Evolutionary conservation across 1,140 invertebrate genomes (phyloP).

Genomic region (Archivesica marissinica): DNA sequence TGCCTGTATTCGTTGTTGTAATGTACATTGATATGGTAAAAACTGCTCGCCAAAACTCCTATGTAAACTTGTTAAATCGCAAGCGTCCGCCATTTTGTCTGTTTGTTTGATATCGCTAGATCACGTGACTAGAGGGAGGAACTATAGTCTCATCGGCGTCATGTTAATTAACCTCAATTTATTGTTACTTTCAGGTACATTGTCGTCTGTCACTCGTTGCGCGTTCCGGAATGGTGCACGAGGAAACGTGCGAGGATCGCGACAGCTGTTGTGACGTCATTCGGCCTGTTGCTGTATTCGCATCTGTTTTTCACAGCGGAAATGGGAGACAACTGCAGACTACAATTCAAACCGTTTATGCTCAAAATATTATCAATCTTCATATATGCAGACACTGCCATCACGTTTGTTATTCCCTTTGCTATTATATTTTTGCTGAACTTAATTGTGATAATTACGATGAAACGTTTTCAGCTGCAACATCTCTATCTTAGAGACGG

Average conservation of each 20-base stretch:
- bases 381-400: slow-evolving; percentile 86
- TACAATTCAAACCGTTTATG: slow-evolving; percentile 52
- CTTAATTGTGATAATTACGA: slow-evolving; percentile 86
- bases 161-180: not conserved
- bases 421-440: slow-evolving; percentile 86
- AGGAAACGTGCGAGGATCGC: slow-evolving; percentile 65
- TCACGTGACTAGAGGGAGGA: too few relatives aligned
- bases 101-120: too few relatives aligned
- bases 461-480: slow-evolving; percentile 63
- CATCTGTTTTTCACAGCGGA: slow-evolving; percentile 69
- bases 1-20: too few relatives aligned
- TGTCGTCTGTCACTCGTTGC: slow-evolving; percentile 79
- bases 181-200: slow-evolving; percentile 67
- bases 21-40: too few relatives aligned
- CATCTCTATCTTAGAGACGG: slow-evolving; percentile 52
- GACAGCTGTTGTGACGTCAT: slow-evolving; percentile 53
- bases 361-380: slow-evolving; percentile 84
- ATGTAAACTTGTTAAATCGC: too few relatives aligned
- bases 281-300: slow-evolving; percentile 67
- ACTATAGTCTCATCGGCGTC: too few relatives aligned
- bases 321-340: slow-evolving; percentile 25
- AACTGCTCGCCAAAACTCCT: too few relatives aligned
- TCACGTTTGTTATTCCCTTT: slow-evolving; percentile 85
- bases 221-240: slow-evolving; percentile 73
- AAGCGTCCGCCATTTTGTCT: too few relatives aligned